Percentiles rank a stretch among this genome's conserved stretches.
These are phyloP conservation scores for Ammodytes dubius DNA, from an alignment of 2,113 vertebrate species.

Conservation along the genomic window DNA sequence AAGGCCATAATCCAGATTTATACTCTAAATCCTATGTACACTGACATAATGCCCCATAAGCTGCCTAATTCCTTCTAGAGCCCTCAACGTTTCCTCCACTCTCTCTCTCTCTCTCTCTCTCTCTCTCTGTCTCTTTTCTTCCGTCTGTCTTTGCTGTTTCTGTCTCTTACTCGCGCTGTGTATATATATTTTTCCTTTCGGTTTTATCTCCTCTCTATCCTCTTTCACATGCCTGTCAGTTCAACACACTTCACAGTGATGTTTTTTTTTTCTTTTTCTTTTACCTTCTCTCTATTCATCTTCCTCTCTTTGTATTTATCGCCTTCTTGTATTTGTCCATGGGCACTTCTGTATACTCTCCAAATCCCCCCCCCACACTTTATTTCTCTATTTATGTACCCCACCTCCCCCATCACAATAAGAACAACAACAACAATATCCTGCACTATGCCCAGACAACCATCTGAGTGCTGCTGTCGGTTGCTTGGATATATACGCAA, in stretches of 20 bases:
- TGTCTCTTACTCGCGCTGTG: conserved; percentile 30
- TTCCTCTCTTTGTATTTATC: conserved; percentile 27
- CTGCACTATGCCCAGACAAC: conserved; percentile 61
- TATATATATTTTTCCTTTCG: conserved; percentile 32
- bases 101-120: conserved; percentile 55
- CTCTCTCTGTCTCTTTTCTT: conserved; percentile 51
- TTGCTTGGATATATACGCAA: conserved; percentile 82
- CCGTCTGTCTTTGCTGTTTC: conserved; percentile 45
- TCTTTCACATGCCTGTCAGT: conserved; percentile 58
- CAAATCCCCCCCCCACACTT: conserved; percentile 1
- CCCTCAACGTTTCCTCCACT: conserved; percentile 73
- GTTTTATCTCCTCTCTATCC: conserved; percentile 48
- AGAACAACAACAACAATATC: conserved; percentile 65
- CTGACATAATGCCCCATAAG: conserved; percentile 84
- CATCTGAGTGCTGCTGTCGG: conserved; percentile 55
- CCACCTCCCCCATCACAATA: conserved; percentile 56
- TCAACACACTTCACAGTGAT: conserved; percentile 67
- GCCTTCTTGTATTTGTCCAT: conserved; percentile 49
- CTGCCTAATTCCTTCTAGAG: conserved; percentile 82
- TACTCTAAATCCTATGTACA: conserved; percentile 83
- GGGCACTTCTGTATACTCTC: conserved; percentile 43
- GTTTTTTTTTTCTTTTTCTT: conserved; percentile 35
- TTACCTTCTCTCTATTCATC: conserved; percentile 26
- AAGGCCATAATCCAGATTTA: conserved; percentile 84
- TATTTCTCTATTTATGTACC: conserved; percentile 15